Base-by-base conservation (phyloP, 2,113 vertebrate species). In the Morone saxatilis region DNA sequence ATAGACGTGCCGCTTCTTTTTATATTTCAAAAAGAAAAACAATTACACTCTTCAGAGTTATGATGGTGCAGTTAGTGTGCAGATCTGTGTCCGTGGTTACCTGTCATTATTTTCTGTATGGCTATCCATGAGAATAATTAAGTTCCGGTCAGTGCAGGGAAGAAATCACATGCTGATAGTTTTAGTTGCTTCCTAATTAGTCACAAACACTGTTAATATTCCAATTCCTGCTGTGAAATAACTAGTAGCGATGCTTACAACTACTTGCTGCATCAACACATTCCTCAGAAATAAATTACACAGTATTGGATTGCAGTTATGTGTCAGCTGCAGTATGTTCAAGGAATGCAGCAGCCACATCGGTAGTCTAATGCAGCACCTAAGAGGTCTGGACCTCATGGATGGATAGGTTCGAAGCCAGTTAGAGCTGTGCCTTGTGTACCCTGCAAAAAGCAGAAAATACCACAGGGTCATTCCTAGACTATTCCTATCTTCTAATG, bases 1-100 rank as follows among this genome's bases (percentile, higher is more conserved):
- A 91, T 92, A 93, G 91, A 92, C 75, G 53, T 62, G 79, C 50
- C 36, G 19, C 71, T 62, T 84, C 62, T 86, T 81, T 89, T 83
- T 83, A 71, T 78, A 56, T 57, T 63, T 71, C 74, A 79, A 45
- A 88, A 73, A 71, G 78, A 78, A 91, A 81, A 80, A 77, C 78
- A 81, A 77, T 81, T 66, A 80, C 1, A 10, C 51, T 78, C 0
- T 3, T 72, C 19, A 54, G 79, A 72, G 40, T 70, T 75, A 76
- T 66, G 60, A 74, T 17, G 36, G 31, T 78, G 22, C 11, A 54
- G 62, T 68, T 22, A 54, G 51, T 16, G 45, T 71, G 36, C 54
- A 41, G 62, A 20, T 6, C 10, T 71, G 66, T 20, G 69, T 31
- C 56, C 60, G 38, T 43, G 48, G 22, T 66, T 31, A 45, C 20